Base-by-base conservation (phyloP, 2,113 vertebrate species). In the Gnathonemus echidnorhynchus region DNA sequence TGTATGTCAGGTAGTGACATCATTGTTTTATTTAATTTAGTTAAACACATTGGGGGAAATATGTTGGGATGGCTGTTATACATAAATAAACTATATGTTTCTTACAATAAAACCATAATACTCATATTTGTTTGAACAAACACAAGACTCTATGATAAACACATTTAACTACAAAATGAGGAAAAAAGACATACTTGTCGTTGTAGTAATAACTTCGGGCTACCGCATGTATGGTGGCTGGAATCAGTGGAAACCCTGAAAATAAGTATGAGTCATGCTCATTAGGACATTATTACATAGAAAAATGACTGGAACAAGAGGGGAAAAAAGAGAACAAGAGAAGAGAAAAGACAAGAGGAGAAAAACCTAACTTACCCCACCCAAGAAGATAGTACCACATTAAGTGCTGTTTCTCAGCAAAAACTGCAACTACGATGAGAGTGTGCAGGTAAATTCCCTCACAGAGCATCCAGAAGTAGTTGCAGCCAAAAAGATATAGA, bases 401-500 rank as follows among this genome's bases (percentile, higher is more conserved):
- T 88, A 99, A 93, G 93, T 98, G 98, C 84, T 99, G 98, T 89
- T 99, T 99, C 94, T 99, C 98, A 0, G 97, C 97, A 93, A 99
- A 99, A 89, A 99, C 98, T 0, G 98, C 98, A 92, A 99, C 98
- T 53, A 99, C 98, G 3, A 99, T 99, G 90, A 99, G 97, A 0
- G 98, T 99, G 90, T 99, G 98, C 88, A 99, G 95, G 92, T 99
- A 99, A 50, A 99, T 98, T 7, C 98, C 98, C 93, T 99, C 98
- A 91, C 98, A 99, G 87, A 99, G 95, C 98, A 99, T 99, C 98
- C 98, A 99, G 90, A 99, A 99, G 95, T 99, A 99, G 92, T 99
- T 99, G 93, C 98, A 99, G 56, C 97, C 97, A 93, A 98, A 97
- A 70, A 99, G 95, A 93, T 99, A 99, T 10, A 98, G 95, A 88